phyloP scores from a whole-genome alignment of 37 sponge, comb jelly and placozoan species.

The Lycopodina hypogea region DNA sequence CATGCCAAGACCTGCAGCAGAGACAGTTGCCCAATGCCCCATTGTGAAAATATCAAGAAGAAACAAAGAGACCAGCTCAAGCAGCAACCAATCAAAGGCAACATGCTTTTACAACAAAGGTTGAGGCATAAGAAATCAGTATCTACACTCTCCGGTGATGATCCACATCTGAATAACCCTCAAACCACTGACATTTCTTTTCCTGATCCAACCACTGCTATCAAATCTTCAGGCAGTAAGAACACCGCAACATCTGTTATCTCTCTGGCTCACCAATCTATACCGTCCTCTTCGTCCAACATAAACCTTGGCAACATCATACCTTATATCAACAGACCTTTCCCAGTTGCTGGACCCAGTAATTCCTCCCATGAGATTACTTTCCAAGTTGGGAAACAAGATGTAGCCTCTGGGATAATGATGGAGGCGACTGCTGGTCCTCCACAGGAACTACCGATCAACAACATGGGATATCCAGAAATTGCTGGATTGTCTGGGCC shows the following conservation, averaged over 20 bases:
- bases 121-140: slow-evolving; percentile 44
- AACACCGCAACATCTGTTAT: not conserved
- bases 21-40: slow-evolving; percentile 77
- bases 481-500: not conserved
- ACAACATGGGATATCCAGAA: not conserved
- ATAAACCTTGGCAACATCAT: not conserved
- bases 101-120: slow-evolving; percentile 41
- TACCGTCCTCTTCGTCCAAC: too few relatives aligned
- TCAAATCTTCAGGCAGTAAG: not conserved
- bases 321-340: not conserved
- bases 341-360: slow-evolving; percentile 14
- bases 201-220: slow-evolving; percentile 1
- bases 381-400: slow-evolving; percentile 6
- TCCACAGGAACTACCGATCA: slow-evolving; percentile 16
- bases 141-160: not conserved
- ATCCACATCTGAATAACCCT: not conserved
- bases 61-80: slow-evolving; percentile 52
- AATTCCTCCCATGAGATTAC: not conserved
- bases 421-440: slow-evolving; percentile 2
- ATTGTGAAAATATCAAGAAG: slow-evolving; percentile 88
- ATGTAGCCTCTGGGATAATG: slow-evolving; percentile 24
- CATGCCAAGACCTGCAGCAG: slow-evolving; percentile 90
- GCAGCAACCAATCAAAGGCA: slow-evolving; percentile 25
- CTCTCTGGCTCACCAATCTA: not conserved
- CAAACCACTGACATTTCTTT: not conserved